These are phyloP conservation scores for Octonoba sinensis DNA, from an alignment of 2,888 invertebrate species.

Conservation along the genomic window DNA sequence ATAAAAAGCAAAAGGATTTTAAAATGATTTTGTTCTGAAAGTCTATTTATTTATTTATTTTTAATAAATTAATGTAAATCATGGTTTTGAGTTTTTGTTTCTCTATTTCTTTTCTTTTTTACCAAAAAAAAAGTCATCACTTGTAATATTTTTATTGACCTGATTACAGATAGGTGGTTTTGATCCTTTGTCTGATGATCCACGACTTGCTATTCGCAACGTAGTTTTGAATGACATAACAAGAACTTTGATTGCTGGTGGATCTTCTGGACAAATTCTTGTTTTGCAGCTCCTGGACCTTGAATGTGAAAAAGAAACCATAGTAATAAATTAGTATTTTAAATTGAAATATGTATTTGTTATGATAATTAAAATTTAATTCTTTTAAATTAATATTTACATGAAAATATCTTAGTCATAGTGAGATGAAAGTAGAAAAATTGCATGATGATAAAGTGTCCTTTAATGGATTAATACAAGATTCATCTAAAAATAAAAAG, in stretches of 20 bases:
- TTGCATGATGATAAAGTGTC: background rate
- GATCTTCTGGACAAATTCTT: conserved; percentile 82
- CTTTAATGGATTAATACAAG: too few relatives aligned
- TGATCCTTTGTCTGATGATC: conserved; percentile 98
- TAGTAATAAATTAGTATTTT: conserved; percentile 64
- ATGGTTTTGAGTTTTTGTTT: too few relatives aligned
- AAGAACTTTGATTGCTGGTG: conserved; percentile 89
- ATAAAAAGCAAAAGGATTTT: too few relatives aligned
- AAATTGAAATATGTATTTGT: background rate
- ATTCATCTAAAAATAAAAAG: too few relatives aligned
- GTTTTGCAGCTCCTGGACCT: conserved; percentile 64
- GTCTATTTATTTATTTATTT: too few relatives aligned
- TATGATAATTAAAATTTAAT: too few relatives aligned
- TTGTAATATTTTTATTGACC: background rate
- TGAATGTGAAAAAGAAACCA: conserved; percentile 75
- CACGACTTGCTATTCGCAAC: conserved; percentile 85
- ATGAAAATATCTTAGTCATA: background rate
- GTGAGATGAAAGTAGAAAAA: background rate
- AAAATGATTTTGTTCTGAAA: too few relatives aligned
- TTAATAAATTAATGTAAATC: too few relatives aligned
- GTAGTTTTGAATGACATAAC: conserved; percentile 87
- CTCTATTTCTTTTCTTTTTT: background rate
- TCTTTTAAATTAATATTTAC: background rate
- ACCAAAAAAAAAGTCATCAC: background rate
- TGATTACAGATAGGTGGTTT: conserved; percentile 80